phyloP scores from a whole-genome alignment of 2,113 vertebrate species.

The Zosterops hypoxanthus region DNA sequence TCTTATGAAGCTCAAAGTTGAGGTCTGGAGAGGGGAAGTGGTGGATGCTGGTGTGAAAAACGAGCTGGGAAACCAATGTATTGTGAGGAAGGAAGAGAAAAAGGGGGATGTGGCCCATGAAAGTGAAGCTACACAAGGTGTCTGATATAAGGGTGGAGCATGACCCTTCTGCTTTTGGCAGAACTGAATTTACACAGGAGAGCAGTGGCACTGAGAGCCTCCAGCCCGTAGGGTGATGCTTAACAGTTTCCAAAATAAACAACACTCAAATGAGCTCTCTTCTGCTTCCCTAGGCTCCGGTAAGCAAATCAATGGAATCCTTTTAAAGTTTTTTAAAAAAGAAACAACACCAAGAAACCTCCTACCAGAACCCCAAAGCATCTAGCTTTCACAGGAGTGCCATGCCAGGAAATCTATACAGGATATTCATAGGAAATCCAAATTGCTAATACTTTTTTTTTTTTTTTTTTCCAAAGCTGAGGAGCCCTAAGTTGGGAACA shows the following conservation, averaged over 20 bases:
- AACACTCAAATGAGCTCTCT: background rate
- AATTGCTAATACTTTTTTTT: background rate
- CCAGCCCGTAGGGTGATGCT: background rate
- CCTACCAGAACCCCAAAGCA: background rate
- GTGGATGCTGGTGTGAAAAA: background rate
- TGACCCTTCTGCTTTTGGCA: background rate
- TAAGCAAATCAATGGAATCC: background rate
- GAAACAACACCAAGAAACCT: background rate
- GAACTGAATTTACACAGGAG: fast-evolving
- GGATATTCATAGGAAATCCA: background rate
- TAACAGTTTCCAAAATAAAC: background rate
- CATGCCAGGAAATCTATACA: background rate
- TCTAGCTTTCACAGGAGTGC: background rate
- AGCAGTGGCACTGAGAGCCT: background rate
- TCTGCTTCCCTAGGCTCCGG: background rate
- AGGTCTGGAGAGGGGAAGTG: background rate
- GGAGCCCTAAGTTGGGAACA: fast-evolving
- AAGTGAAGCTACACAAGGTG: background rate
- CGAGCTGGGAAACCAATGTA: background rate
- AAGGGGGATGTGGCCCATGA: fast-evolving
- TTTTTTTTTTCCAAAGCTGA: background rate
- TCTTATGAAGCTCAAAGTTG: fast-evolving
- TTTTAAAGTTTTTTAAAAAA: background rate
- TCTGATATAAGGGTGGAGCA: background rate
- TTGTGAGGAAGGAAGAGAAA: background rate